Evolutionary conservation across 2,797 vertebrate species (phyloP).

Genomic region (Cercopithecus diana): DNA sequence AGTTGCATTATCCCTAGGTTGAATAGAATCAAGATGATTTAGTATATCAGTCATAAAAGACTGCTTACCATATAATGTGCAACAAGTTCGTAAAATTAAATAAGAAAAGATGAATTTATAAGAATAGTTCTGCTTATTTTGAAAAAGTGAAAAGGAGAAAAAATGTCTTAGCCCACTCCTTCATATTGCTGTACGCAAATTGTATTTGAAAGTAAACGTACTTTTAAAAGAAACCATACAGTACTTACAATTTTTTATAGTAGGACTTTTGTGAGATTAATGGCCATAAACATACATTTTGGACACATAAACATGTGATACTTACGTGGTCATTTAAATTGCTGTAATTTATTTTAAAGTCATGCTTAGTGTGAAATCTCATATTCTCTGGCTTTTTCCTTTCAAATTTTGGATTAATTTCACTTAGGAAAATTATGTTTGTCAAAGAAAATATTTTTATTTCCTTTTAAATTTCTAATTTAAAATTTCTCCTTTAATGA

Average conservation of each 20-base stretch:
- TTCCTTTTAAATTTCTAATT: conserved; percentile 8
- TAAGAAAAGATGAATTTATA: neutral
- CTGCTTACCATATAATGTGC: neutral
- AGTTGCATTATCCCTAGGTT: neutral
- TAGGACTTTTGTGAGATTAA: neutral
- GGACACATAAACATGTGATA: neutral
- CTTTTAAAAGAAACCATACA: neutral
- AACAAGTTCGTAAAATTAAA: conserved; percentile 19
- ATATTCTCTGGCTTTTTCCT: conserved; percentile 6
- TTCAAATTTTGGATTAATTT: conserved; percentile 30
- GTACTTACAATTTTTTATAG: neutral
- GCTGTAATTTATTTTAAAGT: neutral
- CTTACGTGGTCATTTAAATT: neutral
- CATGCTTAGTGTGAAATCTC: conserved; percentile 12
- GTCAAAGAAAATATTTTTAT: neutral
- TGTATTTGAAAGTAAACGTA: conserved; percentile 3
- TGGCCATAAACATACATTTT: conserved; percentile 5
- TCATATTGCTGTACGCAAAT: neutral
- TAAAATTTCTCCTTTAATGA: conserved; percentile 39
- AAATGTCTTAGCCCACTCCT: neutral
- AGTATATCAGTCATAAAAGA: conserved; percentile 4
- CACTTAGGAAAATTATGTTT: conserved; percentile 4
- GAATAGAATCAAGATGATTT: neutral
- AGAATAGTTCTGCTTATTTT: neutral
- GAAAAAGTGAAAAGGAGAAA: neutral